A percentile compares a stretch with the other conserved stretches of the same genome.
Evolutionary conservation across 2,113 vertebrate species (phyloP).

Genomic region (Acinonyx jubatus): DNA sequence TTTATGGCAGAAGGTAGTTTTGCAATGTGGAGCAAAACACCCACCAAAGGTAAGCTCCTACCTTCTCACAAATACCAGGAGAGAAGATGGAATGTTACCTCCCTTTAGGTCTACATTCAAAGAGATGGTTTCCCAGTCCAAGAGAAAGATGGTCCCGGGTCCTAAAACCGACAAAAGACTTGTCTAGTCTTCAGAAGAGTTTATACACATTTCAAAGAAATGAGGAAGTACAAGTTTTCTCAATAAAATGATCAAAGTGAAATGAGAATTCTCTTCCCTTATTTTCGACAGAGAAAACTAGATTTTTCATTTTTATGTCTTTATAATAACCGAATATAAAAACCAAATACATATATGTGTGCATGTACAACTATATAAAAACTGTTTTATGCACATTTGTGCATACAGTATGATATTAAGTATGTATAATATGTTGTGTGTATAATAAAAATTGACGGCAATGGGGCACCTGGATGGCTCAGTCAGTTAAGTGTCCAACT

Average conservation of each 20-base stretch:
- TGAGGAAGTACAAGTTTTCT: background rate
- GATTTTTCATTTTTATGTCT: background rate
- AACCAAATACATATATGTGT: background rate
- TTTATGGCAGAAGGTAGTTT: background rate
- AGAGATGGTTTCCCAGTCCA: background rate
- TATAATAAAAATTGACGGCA: background rate
- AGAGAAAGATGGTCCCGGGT: background rate
- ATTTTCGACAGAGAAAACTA: background rate
- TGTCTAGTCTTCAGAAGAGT: background rate
- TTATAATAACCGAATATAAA: background rate
- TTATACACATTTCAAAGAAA: background rate
- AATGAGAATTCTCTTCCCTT: background rate
- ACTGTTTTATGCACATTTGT: background rate
- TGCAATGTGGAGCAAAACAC: background rate
- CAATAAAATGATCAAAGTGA: background rate
- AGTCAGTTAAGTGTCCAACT: too few species aligned
- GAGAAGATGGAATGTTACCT: background rate
- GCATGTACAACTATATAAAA: background rate
- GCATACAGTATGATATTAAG: background rate
- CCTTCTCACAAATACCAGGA: background rate
- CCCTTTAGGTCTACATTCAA: background rate
- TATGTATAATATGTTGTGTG: background rate
- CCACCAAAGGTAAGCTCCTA: background rate
- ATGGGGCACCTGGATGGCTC: background rate
- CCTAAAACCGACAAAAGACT: background rate